A percentile compares a stretch with the other conserved stretches of the same genome.
Evolutionary conservation across 64 coral and sea anemone species (phyloP).

Genomic region (Cladopsammia gracilis): DNA sequence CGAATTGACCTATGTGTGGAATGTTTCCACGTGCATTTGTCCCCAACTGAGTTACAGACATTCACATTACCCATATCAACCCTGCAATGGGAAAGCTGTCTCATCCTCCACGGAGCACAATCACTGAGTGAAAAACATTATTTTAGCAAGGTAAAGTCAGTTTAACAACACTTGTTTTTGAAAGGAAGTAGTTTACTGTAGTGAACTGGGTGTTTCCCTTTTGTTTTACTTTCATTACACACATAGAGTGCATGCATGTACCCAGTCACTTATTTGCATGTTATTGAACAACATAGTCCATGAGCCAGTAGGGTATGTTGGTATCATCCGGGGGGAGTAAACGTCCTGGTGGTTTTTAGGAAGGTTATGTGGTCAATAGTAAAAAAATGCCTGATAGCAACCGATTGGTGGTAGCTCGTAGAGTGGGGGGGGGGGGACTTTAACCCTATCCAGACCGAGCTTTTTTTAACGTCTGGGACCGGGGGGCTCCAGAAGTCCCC

Average conservation of each 20-base stretch:
- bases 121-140: constrained; percentile 28
- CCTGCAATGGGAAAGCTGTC: constrained; percentile 40
- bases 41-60: constrained; percentile 6
- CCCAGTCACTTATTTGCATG: neutral
- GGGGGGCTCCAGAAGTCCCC: too few species aligned
- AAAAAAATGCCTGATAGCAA: too few species aligned
- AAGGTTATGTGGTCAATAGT: too few species aligned
- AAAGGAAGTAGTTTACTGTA: too few species aligned
- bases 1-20: neutral
- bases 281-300: neutral
- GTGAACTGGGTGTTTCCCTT: neutral
- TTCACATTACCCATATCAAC: constrained; percentile 35
- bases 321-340: too few species aligned
- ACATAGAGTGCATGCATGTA: neutral
- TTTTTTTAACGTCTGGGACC: too few species aligned
- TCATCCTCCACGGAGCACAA: constrained; percentile 7
- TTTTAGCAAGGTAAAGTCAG: neutral
- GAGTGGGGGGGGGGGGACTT: too few species aligned
- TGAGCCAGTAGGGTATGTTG: too few species aligned
- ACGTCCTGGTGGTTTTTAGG: too few species aligned
- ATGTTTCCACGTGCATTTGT: constrained; percentile 21
- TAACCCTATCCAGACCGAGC: too few species aligned
- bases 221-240: neutral
- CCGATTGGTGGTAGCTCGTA: too few species aligned
- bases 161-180: too few species aligned